These are phyloP conservation scores for Engystomops pustulosus DNA, from an alignment of 2,113 vertebrate species.

Conservation along the genomic window DNA sequence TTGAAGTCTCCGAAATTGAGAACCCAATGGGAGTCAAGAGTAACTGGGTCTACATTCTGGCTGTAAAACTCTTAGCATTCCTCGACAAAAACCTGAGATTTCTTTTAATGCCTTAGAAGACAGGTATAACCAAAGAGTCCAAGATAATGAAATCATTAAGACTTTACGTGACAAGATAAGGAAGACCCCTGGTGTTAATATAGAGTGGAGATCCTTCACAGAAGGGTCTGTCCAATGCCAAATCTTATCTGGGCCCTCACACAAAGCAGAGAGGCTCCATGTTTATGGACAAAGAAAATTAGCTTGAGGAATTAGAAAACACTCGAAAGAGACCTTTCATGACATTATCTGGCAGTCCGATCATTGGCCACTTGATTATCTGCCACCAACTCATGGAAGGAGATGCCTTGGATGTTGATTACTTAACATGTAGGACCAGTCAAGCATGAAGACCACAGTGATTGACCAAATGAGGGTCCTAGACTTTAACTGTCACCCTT, in stretches of 20 bases:
- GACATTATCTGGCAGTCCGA: conserved; percentile 58
- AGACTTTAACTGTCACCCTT: not conserved
- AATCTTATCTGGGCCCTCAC: conserved; percentile 63
- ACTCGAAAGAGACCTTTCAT: conserved; percentile 64
- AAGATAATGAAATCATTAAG: conserved; percentile 51
- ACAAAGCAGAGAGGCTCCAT: conserved; percentile 7
- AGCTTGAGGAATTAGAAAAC: conserved; percentile 5
- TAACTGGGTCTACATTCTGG: no score
- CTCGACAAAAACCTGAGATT: not conserved
- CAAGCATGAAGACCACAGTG: conserved; percentile 64
- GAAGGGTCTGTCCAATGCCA: not conserved
- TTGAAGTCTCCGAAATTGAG: no score
- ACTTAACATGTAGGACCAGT: conserved; percentile 52
- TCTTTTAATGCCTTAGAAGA: not conserved
- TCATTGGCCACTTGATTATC: conserved; percentile 63
- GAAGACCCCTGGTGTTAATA: conserved; percentile 58
- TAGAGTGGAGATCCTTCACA: conserved; percentile 53
- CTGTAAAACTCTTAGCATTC: no score
- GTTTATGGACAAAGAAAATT: not conserved
- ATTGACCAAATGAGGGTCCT: conserved; percentile 35
- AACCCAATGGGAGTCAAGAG: no score
- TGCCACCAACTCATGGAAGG: conserved; percentile 47
- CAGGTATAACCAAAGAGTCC: not conserved
- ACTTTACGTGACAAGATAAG: conserved; percentile 55
- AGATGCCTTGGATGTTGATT: conserved; percentile 44